phyloP scores from a whole-genome alignment of 2,797 vertebrate species.

The Bufotes viridis region DNA sequence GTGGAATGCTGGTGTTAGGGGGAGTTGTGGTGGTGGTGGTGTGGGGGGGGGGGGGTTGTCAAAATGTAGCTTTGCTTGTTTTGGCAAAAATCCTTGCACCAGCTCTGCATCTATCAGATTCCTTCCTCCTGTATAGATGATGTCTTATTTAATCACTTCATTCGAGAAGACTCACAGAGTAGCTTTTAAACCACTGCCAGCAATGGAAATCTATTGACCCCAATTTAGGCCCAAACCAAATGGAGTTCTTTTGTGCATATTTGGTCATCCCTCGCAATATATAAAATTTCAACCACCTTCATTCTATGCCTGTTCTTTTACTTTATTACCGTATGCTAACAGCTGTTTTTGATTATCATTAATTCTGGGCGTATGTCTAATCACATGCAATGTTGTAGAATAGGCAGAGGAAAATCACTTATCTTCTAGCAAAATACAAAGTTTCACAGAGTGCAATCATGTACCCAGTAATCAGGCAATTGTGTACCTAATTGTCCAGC shows the following conservation, averaged over 20 bases:
- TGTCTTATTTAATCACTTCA: slow-evolving; percentile 25
- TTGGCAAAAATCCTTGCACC: no score
- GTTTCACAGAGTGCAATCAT: slow-evolving; percentile 50
- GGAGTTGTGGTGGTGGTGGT: no score
- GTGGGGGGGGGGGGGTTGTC: no score
- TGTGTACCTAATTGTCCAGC: slow-evolving; percentile 48
- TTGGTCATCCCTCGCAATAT: slow-evolving; percentile 42
- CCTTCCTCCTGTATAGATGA: background rate
- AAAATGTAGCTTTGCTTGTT: no score
- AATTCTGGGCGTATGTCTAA: slow-evolving; percentile 46
- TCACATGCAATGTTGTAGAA: slow-evolving; percentile 38
- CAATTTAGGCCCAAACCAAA: slow-evolving; percentile 20
- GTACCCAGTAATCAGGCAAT: slow-evolving; percentile 55
- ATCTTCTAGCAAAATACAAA: slow-evolving; percentile 43
- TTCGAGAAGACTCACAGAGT: background rate
- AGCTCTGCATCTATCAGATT: slow-evolving; percentile 14
- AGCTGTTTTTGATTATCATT: slow-evolving; percentile 53
- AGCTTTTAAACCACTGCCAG: slow-evolving; percentile 3
- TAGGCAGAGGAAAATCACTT: slow-evolving; percentile 35
- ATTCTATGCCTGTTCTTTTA: slow-evolving; percentile 29
- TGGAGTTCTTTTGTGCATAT: background rate
- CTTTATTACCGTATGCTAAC: slow-evolving; percentile 47
- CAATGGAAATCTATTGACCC: slow-evolving; percentile 4
- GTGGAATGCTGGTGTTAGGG: no score
- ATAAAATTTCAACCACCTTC: slow-evolving; percentile 32